Evolutionary conservation across 2,888 invertebrate genomes (phyloP).

Genomic region (Chrysodeixis includens): DNA sequence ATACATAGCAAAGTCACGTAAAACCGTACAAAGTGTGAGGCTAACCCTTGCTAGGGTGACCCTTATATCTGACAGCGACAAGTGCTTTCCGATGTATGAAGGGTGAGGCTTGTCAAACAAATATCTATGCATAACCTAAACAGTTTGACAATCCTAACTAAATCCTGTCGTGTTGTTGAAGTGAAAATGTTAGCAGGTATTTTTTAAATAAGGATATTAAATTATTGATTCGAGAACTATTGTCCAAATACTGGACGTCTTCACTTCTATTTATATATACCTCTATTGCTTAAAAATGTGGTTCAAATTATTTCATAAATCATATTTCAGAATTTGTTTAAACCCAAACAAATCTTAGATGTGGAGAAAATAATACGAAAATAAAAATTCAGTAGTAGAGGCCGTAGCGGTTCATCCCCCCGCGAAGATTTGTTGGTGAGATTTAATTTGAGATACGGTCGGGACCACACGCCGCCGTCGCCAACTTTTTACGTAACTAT

Average conservation of each 20-base stretch:
- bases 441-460: slow-evolving; percentile 88
- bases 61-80: slow-evolving; percentile 4
- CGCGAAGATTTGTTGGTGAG: slow-evolving; percentile 86
- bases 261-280: too few relatives aligned
- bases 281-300: too few relatives aligned
- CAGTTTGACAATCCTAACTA: background rate
- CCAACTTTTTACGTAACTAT: slow-evolving; percentile 80
- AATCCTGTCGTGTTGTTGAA: background rate
- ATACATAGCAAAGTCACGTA: background rate
- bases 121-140: slow-evolving; percentile 2
- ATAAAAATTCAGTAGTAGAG: slow-evolving; percentile 64
- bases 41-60: slow-evolving; percentile 1
- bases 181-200: too few relatives aligned
- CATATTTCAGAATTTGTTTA: too few relatives aligned
- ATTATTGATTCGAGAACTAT: too few relatives aligned
- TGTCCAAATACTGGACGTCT: too few relatives aligned
- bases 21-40: background rate
- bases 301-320: too few relatives aligned
- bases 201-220: too few relatives aligned
- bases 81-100: slow-evolving; percentile 1
- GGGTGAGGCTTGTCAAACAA: background rate
- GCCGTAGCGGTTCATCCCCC: slow-evolving; percentile 73
- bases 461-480: slow-evolving; percentile 79
- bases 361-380: slow-evolving; percentile 32
- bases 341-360: background rate